A percentile compares a stretch with the other conserved stretches of the same genome.
Conservation (phyloP, 1,140 invertebrate genomes). For the Plodia interpunctella region DNA sequence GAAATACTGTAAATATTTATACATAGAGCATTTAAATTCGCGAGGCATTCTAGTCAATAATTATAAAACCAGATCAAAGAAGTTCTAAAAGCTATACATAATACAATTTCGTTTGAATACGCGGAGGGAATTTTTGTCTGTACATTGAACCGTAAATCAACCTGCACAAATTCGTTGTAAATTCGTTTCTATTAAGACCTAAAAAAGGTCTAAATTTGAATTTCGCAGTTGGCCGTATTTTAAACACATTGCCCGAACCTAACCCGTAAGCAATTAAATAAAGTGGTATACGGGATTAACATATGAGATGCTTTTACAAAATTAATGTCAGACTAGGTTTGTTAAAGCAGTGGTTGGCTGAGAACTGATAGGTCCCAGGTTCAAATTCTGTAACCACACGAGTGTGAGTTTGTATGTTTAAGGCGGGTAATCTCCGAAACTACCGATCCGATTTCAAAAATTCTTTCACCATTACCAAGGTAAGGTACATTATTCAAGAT, state of each 20-base stretch:
- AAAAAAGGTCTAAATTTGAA: too few relatives aligned
- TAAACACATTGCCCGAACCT: neutral
- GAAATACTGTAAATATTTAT: too few relatives aligned
- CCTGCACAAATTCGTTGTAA: too few relatives aligned
- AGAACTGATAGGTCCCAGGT: too few relatives aligned
- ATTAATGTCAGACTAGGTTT: neutral
- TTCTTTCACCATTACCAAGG: too few relatives aligned
- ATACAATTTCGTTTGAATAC: neutral
- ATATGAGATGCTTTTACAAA: neutral
- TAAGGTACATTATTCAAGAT: too few relatives aligned
- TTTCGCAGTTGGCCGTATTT: neutral
- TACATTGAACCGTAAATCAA: too few relatives aligned
- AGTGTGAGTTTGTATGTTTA: too few relatives aligned
- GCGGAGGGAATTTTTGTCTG: neutral
- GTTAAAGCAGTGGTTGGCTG: neutral
- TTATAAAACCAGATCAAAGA: slow-evolving; percentile 4
- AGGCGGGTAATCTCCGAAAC: too few relatives aligned
- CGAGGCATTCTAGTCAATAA: slow-evolving; percentile 4
- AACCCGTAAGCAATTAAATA: neutral
- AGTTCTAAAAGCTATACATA: neutral
- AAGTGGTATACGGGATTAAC: neutral
- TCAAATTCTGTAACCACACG: too few relatives aligned
- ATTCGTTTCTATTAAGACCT: too few relatives aligned
- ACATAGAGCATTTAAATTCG: neutral
- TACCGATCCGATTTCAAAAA: too few relatives aligned